Conservation (phyloP, 2,113 vertebrate genomes). For the Otocyon megalotis region DNA sequence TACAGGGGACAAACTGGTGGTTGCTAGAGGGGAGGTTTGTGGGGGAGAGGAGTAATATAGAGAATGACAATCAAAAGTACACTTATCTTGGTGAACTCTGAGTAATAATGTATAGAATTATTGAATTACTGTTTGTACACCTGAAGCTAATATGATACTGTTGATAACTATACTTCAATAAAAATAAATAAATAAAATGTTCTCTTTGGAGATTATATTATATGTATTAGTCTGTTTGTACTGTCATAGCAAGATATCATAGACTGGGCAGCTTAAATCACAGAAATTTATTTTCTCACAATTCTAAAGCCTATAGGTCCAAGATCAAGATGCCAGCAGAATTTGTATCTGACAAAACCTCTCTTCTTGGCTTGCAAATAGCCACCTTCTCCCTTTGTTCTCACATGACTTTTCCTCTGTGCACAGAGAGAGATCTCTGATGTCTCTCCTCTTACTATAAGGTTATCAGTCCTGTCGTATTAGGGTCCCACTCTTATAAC, state of each 20-base stretch:
- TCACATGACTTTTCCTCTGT: background rate
- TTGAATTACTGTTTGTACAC: background rate
- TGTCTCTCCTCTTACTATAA: background rate
- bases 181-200: background rate
- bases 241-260: background rate
- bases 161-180: background rate
- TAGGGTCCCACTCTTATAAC: accelerated
- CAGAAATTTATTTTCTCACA: background rate
- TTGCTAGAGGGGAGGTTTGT: background rate
- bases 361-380: background rate
- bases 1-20: background rate
- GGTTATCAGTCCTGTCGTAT: background rate
- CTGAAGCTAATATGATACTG: background rate
- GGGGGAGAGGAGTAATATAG: background rate
- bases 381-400: background rate
- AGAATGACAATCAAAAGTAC: background rate
- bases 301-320: background rate
- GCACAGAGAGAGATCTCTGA: background rate
- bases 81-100: background rate
- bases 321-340: background rate
- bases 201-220: background rate
- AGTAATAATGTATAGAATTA: background rate
- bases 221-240: background rate
- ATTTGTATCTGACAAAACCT: background rate
- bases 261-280: background rate